phyloP scores from a whole-genome alignment of 1,140 invertebrate genomes.

The Trichonephila clavipes region DNA sequence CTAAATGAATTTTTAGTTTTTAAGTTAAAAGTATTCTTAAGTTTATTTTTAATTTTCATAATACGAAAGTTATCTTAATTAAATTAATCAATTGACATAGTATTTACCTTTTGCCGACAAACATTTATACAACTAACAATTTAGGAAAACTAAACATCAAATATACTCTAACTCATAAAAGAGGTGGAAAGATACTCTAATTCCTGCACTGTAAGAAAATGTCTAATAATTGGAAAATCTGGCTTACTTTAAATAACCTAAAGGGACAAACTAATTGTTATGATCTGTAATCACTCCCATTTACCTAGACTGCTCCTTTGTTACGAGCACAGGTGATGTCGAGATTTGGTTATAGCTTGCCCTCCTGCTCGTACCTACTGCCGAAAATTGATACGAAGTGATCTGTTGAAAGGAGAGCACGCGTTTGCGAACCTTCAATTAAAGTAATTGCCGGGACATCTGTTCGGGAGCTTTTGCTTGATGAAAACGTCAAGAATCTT shows the following conservation, averaged over 20 bases:
- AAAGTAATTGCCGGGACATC: slow-evolving; percentile 53
- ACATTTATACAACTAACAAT: too few species aligned
- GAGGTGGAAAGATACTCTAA: too few species aligned
- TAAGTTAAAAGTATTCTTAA: too few species aligned
- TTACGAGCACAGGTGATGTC: not conserved
- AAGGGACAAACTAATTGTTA: not conserved
- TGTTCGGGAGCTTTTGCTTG: not conserved
- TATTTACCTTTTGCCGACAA: too few species aligned
- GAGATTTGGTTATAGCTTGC: not conserved
- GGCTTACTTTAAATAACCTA: not conserved
- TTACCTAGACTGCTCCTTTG: not conserved
- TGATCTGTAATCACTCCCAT: not conserved
- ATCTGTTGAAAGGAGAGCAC: slow-evolving; percentile 21
- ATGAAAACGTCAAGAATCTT: slow-evolving; percentile 53
- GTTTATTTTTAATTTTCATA: too few species aligned
- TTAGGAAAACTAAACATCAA: too few species aligned
- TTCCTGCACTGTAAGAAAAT: too few species aligned
- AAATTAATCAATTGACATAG: too few species aligned
- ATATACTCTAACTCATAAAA: too few species aligned
- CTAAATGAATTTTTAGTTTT: too few species aligned
- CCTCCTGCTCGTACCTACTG: not conserved
- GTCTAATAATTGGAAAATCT: not conserved
- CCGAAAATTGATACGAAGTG: not conserved
- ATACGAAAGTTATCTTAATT: too few species aligned
- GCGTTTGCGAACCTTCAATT: slow-evolving; percentile 32